A percentile compares a stretch with the other conserved stretches of the same genome.
phyloP scores from a whole-genome alignment of 2,113 vertebrate genomes.

The Hippocampus guttulatus region DNA sequence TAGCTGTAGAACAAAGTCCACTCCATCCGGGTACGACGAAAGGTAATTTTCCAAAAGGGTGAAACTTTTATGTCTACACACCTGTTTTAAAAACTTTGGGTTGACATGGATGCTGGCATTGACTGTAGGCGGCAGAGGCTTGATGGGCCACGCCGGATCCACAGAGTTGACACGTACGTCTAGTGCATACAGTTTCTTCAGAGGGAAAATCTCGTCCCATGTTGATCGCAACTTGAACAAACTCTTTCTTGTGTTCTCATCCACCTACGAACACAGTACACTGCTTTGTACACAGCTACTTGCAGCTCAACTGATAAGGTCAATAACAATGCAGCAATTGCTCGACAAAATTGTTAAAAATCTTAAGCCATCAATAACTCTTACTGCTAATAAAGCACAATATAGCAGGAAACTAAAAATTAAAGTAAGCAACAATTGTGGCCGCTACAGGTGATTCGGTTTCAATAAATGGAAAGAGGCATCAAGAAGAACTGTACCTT shows the following conservation, averaged over 20 bases:
- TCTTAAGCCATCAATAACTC: background rate
- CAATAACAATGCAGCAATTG: background rate
- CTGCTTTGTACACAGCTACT: conserved; percentile 69
- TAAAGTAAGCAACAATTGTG: conserved; percentile 43
- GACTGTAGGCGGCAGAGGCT: conserved; percentile 89
- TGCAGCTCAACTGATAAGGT: background rate
- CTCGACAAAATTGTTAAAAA: background rate
- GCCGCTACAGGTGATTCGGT: conserved; percentile 15
- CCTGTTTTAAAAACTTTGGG: conserved; percentile 97
- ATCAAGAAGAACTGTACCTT: conserved; percentile 85
- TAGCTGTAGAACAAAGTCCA: background rate
- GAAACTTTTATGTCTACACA: conserved; percentile 63
- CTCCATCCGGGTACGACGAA: background rate
- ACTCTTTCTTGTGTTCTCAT: conserved; percentile 98
- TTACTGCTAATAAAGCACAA: conserved; percentile 33
- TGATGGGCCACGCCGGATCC: conserved; percentile 98
- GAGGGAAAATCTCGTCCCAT: conserved; percentile 97
- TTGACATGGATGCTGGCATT: conserved; percentile 99
- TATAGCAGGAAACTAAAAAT: conserved; percentile 28
- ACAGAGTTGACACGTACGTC: conserved; percentile 91
- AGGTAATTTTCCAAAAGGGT: background rate
- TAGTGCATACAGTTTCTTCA: conserved; percentile 93
- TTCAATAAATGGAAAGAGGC: conserved; percentile 26
- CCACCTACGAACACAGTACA: conserved; percentile 93
- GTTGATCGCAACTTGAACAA: conserved; percentile 98